Base-by-base conservation (phyloP, 2,113 vertebrate genomes). In the Heteronetta atricapilla region DNA sequence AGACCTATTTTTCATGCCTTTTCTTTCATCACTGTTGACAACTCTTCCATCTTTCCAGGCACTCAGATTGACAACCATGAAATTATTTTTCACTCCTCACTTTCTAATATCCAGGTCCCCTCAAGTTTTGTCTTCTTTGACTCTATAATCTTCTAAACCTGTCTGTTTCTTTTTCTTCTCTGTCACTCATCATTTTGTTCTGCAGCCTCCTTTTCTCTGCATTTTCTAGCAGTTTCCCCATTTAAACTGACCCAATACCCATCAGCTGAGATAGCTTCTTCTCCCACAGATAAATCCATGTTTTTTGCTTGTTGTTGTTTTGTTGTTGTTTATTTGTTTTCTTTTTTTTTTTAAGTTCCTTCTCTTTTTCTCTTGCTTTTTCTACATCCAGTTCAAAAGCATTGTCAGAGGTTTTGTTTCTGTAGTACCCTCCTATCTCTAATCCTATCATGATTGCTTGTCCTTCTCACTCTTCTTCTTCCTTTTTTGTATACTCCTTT, bases 51-150 rank as follows among this genome's bases (percentile, higher is more conserved):
- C 89, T 95, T 94, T 48, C 36, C 53, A 79, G 70, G 87, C 44
- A 69, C 34, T 87, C 53, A n/a, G 64, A 68, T 76, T 73, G 86
- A 89, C 66, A 96, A 34, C 31, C 55, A 81, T 55, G 70, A 94
- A 95, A 85, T 86, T 69, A 36, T 76, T 79, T 94, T 92, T 97
- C 96, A 92, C 70, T 94, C 94, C 31, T 87, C 95, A 93, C 95
- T 91, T 91, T 76, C 53, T 85, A 94, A 94, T 97, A 96, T 89
- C 72, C 13, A 1, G 1, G 28, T 89, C 6, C 7, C 13, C 48
- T 50, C 38, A 79, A 60, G 42, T 87, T 82, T 82, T 91, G 4
- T 87, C 31, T 25, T 84, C 56, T 86, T 83, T 60, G 13, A 25
- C 67, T 76, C 42, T 82, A 44, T 94, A 90, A 87, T 95, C 58